A percentile compares a stretch with the other conserved stretches of the same genome.
phyloP scores from a whole-genome alignment of 2,113 vertebrate genomes.

The Peromyscus leucopus region DNA sequence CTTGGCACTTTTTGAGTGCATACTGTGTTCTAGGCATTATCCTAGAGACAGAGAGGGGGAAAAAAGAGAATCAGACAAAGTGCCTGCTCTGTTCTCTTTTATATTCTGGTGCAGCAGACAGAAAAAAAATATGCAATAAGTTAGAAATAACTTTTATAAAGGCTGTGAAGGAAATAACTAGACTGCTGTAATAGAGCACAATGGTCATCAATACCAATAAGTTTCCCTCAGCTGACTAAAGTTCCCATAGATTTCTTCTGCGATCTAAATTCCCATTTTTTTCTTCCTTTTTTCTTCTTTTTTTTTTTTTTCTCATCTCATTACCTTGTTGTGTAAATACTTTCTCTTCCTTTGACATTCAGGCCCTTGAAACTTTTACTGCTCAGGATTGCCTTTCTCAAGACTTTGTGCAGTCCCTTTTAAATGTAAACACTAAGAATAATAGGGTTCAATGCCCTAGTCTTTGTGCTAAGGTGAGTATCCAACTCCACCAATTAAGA shows the following conservation, averaged over 20 bases:
- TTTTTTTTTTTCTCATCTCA: conserved; percentile 6
- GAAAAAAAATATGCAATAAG: neutral
- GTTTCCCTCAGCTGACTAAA: neutral
- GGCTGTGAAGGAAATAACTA: neutral
- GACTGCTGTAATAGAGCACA: neutral
- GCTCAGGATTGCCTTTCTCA: neutral
- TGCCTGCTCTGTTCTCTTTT: neutral
- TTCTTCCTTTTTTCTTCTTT: neutral
- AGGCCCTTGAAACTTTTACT: neutral
- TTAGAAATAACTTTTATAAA: neutral
- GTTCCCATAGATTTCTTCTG: neutral
- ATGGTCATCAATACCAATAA: neutral
- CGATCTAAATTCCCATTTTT: neutral
- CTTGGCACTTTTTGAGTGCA: neutral
- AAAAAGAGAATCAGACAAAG: neutral
- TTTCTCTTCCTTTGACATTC: neutral
- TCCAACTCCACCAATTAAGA: neutral
- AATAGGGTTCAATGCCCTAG: neutral
- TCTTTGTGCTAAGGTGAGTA: neutral
- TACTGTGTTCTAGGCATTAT: neutral
- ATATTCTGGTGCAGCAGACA: neutral
- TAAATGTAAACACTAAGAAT: neutral
- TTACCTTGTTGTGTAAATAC: neutral
- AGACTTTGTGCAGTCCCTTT: neutral
- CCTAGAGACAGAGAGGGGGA: neutral